Base-by-base conservation (phyloP, 1,140 invertebrate genomes). In the Teleogryllus occipitalis region DNA sequence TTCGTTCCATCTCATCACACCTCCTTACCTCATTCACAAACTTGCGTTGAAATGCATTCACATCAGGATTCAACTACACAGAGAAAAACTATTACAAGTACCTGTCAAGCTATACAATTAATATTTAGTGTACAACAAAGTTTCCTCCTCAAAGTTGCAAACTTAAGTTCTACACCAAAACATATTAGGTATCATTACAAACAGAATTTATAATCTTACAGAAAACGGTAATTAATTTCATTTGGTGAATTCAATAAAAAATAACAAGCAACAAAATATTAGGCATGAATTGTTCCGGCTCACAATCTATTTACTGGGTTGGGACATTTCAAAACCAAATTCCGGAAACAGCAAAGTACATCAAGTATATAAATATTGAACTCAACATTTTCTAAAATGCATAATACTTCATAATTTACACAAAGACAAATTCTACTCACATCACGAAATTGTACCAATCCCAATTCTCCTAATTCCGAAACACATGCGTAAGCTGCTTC, bases 1-100 rank as follows among this genome's bases (percentile, higher is more conserved):
- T 97, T 48, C 97, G 89, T 87, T 98, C 96, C 96, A 98, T 97
- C 88, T 98, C 96, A 88, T 98, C 96, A 85, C 96, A 97, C 7
- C 96, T 91, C 15, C 96, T 90, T 47, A 98, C 95, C 87, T 98
- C 96, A 87, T 96, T 97, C 74, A 97, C 96, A 87, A 97, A 98
- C 87, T 97, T 97, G 49, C 96, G 90, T 93, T 98, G 96, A 84
- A 98, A 98, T 27, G 96, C 95, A 87, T 97, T 98, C 2, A 97
- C 95, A 86, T 97, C 96, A 7, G 96, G 95, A 89, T 98, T 98
- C 75, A 97, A 87, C 95, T 97, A 85, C 7, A 75, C 10, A 6
- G n/a, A 74, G 7, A 74, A 8, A 74, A 74, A 12, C 73, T 15
- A 74, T 18, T 15, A 74, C 7, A 74, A 8, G 6, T 15, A 74